Conservation (phyloP, 2,113 vertebrate species). For the Dermatemys mawii region DNA sequence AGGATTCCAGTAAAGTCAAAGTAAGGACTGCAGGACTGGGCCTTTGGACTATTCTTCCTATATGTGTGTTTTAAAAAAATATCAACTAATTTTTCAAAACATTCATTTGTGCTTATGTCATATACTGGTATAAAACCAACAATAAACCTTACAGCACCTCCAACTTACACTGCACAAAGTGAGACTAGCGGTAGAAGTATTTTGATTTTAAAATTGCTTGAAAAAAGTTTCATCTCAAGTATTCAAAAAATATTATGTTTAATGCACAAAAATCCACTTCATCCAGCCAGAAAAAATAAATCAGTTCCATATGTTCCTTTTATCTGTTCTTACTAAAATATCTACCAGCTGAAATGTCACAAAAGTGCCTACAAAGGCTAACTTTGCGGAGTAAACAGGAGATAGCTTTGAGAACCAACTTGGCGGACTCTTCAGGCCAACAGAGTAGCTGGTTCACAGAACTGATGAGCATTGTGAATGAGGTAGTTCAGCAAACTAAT, state of each 20-base stretch:
- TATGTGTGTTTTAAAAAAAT: slow-evolving; percentile 12
- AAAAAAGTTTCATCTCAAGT: slow-evolving; percentile 23
- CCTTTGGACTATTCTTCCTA: not conserved
- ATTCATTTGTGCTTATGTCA: slow-evolving; percentile 38
- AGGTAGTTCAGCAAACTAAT: not conserved
- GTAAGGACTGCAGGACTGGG: not conserved
- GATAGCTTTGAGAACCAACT: not conserved
- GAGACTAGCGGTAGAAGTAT: not conserved
- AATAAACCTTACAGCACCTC: not conserved
- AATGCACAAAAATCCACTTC: slow-evolving; percentile 47
- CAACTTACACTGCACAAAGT: not conserved
- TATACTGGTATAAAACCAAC: slow-evolving; percentile 46
- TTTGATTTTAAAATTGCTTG: slow-evolving; percentile 18
- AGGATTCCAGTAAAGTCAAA: not conserved
- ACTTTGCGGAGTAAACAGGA: not conserved
- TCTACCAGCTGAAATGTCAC: not conserved
- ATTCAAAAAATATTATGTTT: slow-evolving; percentile 37
- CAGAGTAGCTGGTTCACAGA: not conserved
- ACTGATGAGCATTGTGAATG: not conserved
- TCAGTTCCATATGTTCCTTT: slow-evolving; percentile 22
- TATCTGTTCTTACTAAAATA: slow-evolving; percentile 1
- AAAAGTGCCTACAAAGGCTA: slow-evolving; percentile 1
- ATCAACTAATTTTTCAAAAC: slow-evolving; percentile 40
- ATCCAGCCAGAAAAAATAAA: slow-evolving; percentile 43
- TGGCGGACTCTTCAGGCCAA: not conserved